phyloP scores from a whole-genome alignment of 2,113 vertebrate genomes.

The Dipodomys stephensi region DNA sequence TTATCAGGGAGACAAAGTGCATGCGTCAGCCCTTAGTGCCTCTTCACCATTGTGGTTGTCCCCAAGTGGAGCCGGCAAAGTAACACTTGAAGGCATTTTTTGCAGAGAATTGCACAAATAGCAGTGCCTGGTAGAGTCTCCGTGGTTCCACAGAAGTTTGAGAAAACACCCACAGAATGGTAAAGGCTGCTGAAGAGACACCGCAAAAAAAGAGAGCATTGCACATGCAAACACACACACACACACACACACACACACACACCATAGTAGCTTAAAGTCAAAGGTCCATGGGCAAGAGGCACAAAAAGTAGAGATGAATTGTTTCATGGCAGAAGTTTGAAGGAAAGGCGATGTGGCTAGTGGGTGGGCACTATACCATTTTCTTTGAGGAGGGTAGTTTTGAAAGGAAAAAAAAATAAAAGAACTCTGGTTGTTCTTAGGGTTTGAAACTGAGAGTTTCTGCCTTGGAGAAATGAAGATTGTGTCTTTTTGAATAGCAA shows the following conservation, averaged over 20 bases:
- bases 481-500: constrained; percentile 9
- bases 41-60: constrained; percentile 75
- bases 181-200: constrained; percentile 25
- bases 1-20: constrained; percentile 53
- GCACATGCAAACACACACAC: not conserved
- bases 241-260: not conserved
- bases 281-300: not conserved
- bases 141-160: constrained; percentile 37
- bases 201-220: constrained; percentile 65
- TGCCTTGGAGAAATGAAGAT: not conserved
- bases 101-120: constrained; percentile 78
- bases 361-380: accelerated
- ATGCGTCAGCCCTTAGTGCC: constrained; percentile 42
- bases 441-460: constrained; percentile 22
- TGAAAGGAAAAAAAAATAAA: not conserved
- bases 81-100: constrained; percentile 71
- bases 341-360: too few relatives aligned
- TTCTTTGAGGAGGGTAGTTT: not conserved
- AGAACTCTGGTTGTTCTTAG: not conserved
- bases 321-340: accelerated
- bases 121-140: not conserved
- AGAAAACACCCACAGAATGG: constrained; percentile 68
- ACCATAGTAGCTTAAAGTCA: not conserved
- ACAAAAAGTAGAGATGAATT: not conserved
- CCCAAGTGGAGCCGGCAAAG: constrained; percentile 52